Conservation (phyloP, 2,113 vertebrate species). For the Mirza zaza region DNA sequence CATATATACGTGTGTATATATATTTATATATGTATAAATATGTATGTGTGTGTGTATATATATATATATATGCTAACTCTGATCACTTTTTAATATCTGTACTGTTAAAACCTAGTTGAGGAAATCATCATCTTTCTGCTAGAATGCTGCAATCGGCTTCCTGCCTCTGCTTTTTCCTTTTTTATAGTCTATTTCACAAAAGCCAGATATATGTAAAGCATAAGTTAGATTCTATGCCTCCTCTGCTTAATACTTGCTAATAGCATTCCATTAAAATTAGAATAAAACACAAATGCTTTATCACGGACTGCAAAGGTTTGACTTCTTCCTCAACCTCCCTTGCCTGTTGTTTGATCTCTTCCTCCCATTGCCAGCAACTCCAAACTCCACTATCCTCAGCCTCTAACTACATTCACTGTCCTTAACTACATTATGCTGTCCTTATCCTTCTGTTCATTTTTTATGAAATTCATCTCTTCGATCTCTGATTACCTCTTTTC, state of each 20-base stretch:
- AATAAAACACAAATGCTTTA: not conserved
- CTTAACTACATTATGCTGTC: not conserved
- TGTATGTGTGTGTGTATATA: no score
- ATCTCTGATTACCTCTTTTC: not conserved
- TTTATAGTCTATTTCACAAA: not conserved
- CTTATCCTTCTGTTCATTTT: not conserved
- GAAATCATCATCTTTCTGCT: not conserved
- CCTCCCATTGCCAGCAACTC: not conserved
- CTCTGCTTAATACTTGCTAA: not conserved
- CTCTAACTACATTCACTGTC: not conserved
- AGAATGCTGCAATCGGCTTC: not conserved
- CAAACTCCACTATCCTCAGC: not conserved
- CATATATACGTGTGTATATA: not conserved
- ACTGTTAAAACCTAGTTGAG: not conserved
- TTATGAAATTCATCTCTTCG: not conserved
- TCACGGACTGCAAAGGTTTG: not conserved
- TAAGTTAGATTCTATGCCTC: not conserved
- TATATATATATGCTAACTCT: not conserved
- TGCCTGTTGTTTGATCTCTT: not conserved
- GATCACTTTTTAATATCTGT: not conserved
- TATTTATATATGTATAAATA: no score
- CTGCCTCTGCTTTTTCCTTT: not conserved
- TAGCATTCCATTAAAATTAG: not conserved
- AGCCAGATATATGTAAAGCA: not conserved
- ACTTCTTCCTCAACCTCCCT: not conserved